These are phyloP conservation scores for Sebastes itinus DNA, from an alignment of 2,797 vertebrate genomes.

Conservation along the genomic window DNA sequence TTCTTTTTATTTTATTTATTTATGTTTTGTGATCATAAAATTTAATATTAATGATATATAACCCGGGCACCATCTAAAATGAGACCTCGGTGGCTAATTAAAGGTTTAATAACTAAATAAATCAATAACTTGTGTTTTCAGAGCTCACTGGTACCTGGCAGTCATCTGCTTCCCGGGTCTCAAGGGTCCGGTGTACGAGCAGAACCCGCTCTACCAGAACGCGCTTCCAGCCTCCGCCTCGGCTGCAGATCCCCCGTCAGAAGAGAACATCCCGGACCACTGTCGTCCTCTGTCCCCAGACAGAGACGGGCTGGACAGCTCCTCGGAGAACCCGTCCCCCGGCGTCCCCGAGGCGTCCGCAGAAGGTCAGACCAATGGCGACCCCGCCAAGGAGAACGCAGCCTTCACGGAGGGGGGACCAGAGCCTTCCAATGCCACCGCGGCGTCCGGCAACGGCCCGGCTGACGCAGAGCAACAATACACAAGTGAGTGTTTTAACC, in stretches of 20 bases:
- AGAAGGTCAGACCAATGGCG: conserved; percentile 65
- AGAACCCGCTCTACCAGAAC: conserved; percentile 86
- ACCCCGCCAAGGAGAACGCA: conserved; percentile 15
- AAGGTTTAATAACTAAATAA: neutral
- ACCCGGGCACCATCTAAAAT: neutral
- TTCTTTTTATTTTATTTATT: neutral
- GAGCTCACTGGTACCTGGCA: conserved; percentile 98
- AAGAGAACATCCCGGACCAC: conserved; percentile 70
- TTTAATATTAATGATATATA: neutral
- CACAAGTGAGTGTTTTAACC: conserved; percentile 64
- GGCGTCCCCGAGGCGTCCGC: conserved; percentile 69
- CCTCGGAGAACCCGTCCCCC: conserved; percentile 74
- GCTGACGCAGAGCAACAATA: conserved; percentile 70
- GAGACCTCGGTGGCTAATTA: neutral
- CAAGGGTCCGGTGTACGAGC: conserved; percentile 83
- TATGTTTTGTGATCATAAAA: neutral
- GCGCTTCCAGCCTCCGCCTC: conserved; percentile 65
- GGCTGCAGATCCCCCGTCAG: conserved; percentile 11
- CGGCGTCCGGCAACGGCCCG: conserved; percentile 66
- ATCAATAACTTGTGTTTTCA: conserved; percentile 50
- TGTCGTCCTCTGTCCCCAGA: conserved; percentile 82
- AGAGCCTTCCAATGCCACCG: conserved; percentile 30
- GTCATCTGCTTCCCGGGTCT: conserved; percentile 97
- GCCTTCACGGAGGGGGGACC: neutral
- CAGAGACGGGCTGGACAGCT: conserved; percentile 77